These are phyloP conservation scores for Sphaerophoria taeniata DNA, from an alignment of 2,888 invertebrate genomes.

Conservation along the genomic window DNA sequence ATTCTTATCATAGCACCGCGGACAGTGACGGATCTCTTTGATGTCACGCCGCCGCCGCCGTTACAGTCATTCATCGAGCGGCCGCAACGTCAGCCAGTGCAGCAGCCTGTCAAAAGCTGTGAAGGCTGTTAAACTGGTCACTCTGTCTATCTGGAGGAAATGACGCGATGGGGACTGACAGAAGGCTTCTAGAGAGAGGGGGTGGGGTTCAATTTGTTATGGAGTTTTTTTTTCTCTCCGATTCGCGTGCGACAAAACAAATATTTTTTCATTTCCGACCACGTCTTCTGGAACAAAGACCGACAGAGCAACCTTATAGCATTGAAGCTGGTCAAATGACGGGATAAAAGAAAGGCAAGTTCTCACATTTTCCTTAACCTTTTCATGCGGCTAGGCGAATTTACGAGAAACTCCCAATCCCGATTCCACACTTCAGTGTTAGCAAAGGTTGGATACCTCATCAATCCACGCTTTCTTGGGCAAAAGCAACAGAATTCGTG, in stretches of 20 bases:
- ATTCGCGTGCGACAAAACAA: constrained; percentile 46
- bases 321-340: background rate
- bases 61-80: too few relatives aligned
- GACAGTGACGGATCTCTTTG: constrained; percentile 74
- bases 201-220: constrained; percentile 26
- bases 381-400: constrained; percentile 42
- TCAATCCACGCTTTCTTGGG: too few relatives aligned
- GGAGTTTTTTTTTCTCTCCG: constrained; percentile 14
- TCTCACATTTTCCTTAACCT: constrained; percentile 70
- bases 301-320: constrained; percentile 9
- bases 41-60: constrained; percentile 59
- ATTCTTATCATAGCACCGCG: constrained; percentile 69
- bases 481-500: constrained; percentile 49
- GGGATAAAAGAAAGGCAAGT: constrained; percentile 58
- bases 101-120: constrained; percentile 54
- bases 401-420: constrained; percentile 64
- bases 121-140: constrained; percentile 47
- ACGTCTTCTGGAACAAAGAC: constrained; percentile 52
- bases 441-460: too few relatives aligned
- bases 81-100: background rate
- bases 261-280: constrained; percentile 71
- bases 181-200: constrained; percentile 7
- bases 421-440: constrained; percentile 42
- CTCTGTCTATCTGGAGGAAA: constrained; percentile 23
- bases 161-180: constrained; percentile 23